phyloP scores from a whole-genome alignment of 2,113 vertebrate genomes.

The Tragelaphus strepsiceros region DNA sequence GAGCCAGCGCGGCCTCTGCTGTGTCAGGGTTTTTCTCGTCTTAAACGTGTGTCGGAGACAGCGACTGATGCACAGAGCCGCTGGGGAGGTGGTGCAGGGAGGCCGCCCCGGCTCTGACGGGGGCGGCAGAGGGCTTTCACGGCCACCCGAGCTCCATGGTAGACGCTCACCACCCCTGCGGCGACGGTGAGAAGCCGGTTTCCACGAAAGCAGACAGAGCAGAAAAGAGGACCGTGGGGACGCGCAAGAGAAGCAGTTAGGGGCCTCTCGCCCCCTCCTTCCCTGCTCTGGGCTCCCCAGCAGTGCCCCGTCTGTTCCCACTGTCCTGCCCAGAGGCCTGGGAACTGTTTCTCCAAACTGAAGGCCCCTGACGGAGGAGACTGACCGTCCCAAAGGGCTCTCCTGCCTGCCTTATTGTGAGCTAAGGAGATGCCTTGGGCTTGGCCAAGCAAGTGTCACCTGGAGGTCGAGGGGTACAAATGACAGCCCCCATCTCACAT shows the following conservation, averaged over 20 bases:
- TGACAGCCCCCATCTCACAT: background rate
- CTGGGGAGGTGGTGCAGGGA: no score
- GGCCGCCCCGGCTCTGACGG: no score
- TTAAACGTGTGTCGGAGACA: background rate
- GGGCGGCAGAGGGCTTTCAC: background rate
- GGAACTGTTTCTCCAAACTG: background rate
- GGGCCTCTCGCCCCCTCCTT: fast-evolving
- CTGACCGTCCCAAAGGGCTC: background rate
- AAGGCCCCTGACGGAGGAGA: fast-evolving
- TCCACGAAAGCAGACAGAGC: fast-evolving
- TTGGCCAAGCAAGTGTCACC: fast-evolving
- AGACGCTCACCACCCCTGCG: fast-evolving
- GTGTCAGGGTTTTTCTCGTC: background rate
- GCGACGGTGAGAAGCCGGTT: background rate
- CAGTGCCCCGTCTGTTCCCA: background rate
- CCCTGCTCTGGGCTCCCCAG: background rate
- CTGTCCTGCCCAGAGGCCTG: background rate
- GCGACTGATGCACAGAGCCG: background rate
- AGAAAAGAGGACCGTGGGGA: fast-evolving
- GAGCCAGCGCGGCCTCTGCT: fast-evolving
- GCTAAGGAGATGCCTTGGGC: background rate
- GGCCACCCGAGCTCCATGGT: fast-evolving
- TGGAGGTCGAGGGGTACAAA: background rate
- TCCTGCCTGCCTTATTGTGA: background rate
- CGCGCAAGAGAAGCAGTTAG: fast-evolving